phyloP scores from a whole-genome alignment of 2,888 invertebrate species.

The Leptinotarsa peninsularis region DNA sequence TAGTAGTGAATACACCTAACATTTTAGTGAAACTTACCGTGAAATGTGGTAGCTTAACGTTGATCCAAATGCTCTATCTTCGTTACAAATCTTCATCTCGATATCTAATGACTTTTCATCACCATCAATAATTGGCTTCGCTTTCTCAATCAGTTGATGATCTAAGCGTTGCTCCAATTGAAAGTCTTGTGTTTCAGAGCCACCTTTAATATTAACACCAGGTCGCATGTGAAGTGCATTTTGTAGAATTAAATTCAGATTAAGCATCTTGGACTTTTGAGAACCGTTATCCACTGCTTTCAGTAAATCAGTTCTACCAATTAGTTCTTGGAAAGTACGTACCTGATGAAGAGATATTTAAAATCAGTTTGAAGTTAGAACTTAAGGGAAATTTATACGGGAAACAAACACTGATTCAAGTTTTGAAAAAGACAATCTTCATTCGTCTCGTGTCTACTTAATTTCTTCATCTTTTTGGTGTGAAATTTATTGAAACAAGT shows the following conservation, averaged over 20 bases:
- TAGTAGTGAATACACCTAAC: neutral
- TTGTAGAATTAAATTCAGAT: constrained; percentile 87
- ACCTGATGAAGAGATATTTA: constrained; percentile 48
- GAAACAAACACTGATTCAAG: too few species aligned
- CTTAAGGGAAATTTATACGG: too few species aligned
- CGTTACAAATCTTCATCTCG: constrained; percentile 86
- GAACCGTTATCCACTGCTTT: constrained; percentile 78
- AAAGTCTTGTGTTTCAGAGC: constrained; percentile 85
- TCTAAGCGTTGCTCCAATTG: constrained; percentile 87
- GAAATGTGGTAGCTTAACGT: constrained; percentile 96
- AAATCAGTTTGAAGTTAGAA: neutral
- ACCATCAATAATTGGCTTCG: constrained; percentile 81
- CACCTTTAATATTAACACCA: constrained; percentile 90
- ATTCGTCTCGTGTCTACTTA: too few species aligned
- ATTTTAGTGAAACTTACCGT: constrained; percentile 72
- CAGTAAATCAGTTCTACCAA: constrained; percentile 91
- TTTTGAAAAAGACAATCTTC: too few species aligned
- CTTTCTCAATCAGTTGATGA: constrained; percentile 79
- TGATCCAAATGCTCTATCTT: constrained; percentile 91
- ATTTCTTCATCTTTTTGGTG: too few species aligned
- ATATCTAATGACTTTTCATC: constrained; percentile 76
- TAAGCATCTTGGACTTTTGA: constrained; percentile 85
- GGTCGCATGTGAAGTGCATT: constrained; percentile 92
- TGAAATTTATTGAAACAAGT: too few species aligned
- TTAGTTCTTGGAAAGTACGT: constrained; percentile 74